phyloP scores from a whole-genome alignment of 2,797 vertebrate genomes.

The Ctenochaetus hawaiiensis region DNA sequence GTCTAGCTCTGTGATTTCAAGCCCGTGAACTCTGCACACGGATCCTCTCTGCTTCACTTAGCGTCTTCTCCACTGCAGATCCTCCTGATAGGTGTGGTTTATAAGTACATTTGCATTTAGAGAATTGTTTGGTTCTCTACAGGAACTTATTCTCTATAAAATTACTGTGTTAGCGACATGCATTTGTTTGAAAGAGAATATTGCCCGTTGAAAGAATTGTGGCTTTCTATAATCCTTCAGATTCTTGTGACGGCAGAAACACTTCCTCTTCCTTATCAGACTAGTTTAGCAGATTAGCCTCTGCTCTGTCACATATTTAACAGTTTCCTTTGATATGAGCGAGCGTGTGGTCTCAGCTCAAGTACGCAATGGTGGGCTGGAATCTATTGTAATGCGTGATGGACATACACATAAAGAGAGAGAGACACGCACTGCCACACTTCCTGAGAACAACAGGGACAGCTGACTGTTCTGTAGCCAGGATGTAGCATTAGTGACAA shows the following conservation, averaged over 20 bases:
- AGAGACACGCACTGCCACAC: conserved; percentile 15
- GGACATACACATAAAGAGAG: conserved; percentile 17
- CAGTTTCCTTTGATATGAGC: conserved; percentile 66
- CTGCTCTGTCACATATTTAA: conserved; percentile 49
- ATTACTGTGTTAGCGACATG: conserved; percentile 3
- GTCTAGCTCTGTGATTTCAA: conserved; percentile 54
- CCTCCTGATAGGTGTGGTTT: conserved; percentile 28
- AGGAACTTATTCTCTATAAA: conserved; percentile 28
- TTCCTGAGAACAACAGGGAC: conserved; percentile 66
- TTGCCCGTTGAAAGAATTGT: conserved; percentile 41
- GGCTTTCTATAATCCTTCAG: conserved; percentile 53
- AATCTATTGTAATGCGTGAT: conserved; percentile 43
- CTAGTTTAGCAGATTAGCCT: conserved; percentile 60
- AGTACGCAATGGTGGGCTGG: conserved; percentile 27
- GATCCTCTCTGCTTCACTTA: conserved; percentile 39
- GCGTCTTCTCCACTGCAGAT: conserved; percentile 37
- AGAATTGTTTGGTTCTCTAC: conserved; percentile 7
- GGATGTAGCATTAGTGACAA: conserved; percentile 80
- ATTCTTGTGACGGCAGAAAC: conserved; percentile 54
- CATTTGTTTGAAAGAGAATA: conserved; percentile 16
- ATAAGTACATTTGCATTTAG: conserved; percentile 15
- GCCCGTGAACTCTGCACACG: conserved; percentile 19
- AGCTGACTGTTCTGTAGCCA: conserved; percentile 78
- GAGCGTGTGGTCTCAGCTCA: conserved; percentile 55
- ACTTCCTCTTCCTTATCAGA: conserved; percentile 63